phyloP scores from a whole-genome alignment of 1,140 invertebrate species.

The Hypsibius dujardini region DNA sequence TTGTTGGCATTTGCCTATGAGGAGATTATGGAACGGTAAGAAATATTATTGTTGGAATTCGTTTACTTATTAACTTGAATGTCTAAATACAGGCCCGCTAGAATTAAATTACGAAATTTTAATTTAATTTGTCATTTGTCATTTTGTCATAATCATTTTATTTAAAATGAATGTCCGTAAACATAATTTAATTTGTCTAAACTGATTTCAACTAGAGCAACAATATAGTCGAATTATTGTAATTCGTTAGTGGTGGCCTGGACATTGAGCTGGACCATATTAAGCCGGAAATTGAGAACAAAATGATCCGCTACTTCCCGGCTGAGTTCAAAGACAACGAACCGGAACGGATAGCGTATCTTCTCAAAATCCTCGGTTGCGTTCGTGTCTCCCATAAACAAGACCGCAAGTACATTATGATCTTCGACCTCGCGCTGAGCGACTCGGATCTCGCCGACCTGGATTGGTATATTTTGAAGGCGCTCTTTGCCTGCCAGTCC shows the following conservation, averaged over 20 bases:
- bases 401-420: slow-evolving; percentile 17
- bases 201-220: neutral
- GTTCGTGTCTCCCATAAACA: slow-evolving; percentile 26
- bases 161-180: too few relatives aligned
- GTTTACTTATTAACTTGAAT: slow-evolving; percentile 15
- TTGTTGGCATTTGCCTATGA: slow-evolving; percentile 32
- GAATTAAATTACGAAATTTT: too few relatives aligned
- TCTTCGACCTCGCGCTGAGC: slow-evolving; percentile 17
- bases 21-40: slow-evolving; percentile 32
- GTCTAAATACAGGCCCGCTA: neutral
- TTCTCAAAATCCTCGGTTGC: slow-evolving; percentile 33
- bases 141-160: too few relatives aligned
- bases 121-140: too few relatives aligned
- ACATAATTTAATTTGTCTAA: too few relatives aligned
- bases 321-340: slow-evolving; percentile 30
- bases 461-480: slow-evolving; percentile 33
- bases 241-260: slow-evolving; percentile 18
- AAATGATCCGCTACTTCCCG: slow-evolving; percentile 14
- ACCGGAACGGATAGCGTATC: slow-evolving; percentile 26
- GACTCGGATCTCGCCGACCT: slow-evolving; percentile 29
- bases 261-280: slow-evolving; percentile 14
- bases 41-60: slow-evolving; percentile 18
- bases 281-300: slow-evolving; percentile 14
- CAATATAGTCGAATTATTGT: neutral
- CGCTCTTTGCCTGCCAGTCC: slow-evolving; percentile 28